These are phyloP conservation scores for Steinernema carpocapsae DNA, from an alignment of 2,888 invertebrate species.

Conservation along the genomic window DNA sequence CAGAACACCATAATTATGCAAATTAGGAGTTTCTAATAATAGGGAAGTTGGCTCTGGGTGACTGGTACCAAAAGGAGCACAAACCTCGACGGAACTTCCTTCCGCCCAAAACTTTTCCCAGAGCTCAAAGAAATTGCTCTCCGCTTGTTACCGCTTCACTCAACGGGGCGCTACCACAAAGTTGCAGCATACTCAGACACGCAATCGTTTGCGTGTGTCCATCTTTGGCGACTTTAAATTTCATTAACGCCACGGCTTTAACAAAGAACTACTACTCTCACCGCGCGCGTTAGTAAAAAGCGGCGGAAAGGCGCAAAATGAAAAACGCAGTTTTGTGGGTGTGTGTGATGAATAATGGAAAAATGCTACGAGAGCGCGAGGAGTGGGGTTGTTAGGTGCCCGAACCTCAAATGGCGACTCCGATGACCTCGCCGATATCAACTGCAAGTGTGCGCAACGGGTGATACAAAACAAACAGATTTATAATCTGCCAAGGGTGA, in stretches of 20 bases:
- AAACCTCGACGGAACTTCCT: not conserved
- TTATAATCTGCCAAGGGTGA: slow-evolving; percentile 10
- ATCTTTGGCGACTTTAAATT: slow-evolving; percentile 30
- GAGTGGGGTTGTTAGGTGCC: not conserved
- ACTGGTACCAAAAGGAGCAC: slow-evolving; percentile 20
- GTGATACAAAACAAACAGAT: slow-evolving; percentile 34
- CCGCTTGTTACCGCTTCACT: slow-evolving; percentile 16
- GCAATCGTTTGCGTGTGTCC: slow-evolving; percentile 9
- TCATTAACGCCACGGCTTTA: slow-evolving; percentile 33
- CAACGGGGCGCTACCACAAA: not conserved
- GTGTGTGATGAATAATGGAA: not conserved
- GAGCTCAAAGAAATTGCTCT: not conserved
- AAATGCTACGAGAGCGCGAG: not conserved
- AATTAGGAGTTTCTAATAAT: slow-evolving; percentile 32
- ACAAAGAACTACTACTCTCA: slow-evolving; percentile 11
- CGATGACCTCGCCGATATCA: slow-evolving; percentile 30
- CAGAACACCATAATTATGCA: slow-evolving; percentile 32
- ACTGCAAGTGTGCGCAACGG: slow-evolving; percentile 1
- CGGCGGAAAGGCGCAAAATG: not conserved
- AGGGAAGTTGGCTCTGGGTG: not conserved
- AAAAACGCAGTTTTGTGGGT: not conserved
- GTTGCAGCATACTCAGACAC: too few species aligned
- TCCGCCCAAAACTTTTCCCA: slow-evolving; percentile 2
- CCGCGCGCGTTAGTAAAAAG: not conserved
- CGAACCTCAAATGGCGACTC: slow-evolving; percentile 3